phyloP scores from a whole-genome alignment of 2,888 invertebrate genomes.

The Coleophora flavipennella region DNA sequence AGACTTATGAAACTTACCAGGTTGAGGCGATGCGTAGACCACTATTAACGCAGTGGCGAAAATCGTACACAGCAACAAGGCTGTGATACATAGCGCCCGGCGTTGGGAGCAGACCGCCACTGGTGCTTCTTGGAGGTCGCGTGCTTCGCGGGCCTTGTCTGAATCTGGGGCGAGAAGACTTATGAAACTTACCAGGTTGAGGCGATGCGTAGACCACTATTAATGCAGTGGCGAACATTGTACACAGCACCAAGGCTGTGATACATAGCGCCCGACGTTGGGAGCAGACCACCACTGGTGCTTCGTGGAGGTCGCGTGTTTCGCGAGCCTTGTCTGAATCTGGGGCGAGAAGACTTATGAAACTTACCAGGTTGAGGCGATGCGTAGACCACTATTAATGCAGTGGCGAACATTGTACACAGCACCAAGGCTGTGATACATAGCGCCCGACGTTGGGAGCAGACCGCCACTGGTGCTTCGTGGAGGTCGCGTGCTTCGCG shows the following conservation, averaged over 20 bases:
- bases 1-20: slow-evolving; percentile 69
- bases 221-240: slow-evolving; percentile 86
- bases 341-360: no score
- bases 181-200: slow-evolving; percentile 77
- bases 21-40: slow-evolving; percentile 91
- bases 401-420: slow-evolving; percentile 84
- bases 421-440: slow-evolving; percentile 86
- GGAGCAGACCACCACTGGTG: slow-evolving; percentile 88
- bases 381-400: slow-evolving; percentile 91
- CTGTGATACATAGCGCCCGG: slow-evolving; percentile 85
- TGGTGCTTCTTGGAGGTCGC: slow-evolving; percentile 66
- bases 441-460: slow-evolving; percentile 88
- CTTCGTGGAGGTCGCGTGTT: slow-evolving; percentile 50
- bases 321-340: slow-evolving; percentile 62
- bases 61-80: slow-evolving; percentile 83
- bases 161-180: no score
- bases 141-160: no score
- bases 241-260: slow-evolving; percentile 83
- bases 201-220: slow-evolving; percentile 93
- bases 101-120: slow-evolving; percentile 91
- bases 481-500: slow-evolving; percentile 53
- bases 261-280: slow-evolving; percentile 88
- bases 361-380: slow-evolving; percentile 86
- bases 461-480: slow-evolving; percentile 82
- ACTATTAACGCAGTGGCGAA: slow-evolving; percentile 89